These are phyloP conservation scores for Chauna torquata DNA, from an alignment of 2,113 vertebrate genomes.

Conservation along the genomic window DNA sequence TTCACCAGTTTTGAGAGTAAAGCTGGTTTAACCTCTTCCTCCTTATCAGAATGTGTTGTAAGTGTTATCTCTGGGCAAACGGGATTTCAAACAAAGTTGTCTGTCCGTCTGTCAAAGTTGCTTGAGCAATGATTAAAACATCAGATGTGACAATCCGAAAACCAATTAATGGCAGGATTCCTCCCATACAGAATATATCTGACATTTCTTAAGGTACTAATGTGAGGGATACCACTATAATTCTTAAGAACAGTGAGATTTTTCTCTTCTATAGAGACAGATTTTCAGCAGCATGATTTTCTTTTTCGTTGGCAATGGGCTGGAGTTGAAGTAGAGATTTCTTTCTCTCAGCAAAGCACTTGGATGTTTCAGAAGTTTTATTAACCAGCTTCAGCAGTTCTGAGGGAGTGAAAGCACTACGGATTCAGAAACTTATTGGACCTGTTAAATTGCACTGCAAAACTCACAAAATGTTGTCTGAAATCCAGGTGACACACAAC, in stretches of 20 bases:
- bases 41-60: not conserved
- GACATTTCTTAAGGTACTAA: not conserved
- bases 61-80: not conserved
- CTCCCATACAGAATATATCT: not conserved
- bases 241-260: rapidly evolving
- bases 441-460: not conserved
- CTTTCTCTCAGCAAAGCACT: not conserved
- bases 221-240: not conserved
- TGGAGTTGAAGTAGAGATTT: not conserved
- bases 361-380: not conserved
- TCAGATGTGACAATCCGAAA: not conserved
- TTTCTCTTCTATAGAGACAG: not conserved
- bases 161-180: not conserved
- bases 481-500: not conserved
- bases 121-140: not conserved
- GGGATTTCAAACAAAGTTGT: not conserved
- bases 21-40: not conserved
- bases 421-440: not conserved
- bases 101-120: no score
- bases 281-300: not conserved
- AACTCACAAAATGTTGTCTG: not conserved
- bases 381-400: not conserved
- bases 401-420: not conserved
- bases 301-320: not conserved
- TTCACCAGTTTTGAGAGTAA: not conserved